A percentile compares a stretch with the other conserved stretches of the same genome.
Evolutionary conservation across 2,888 invertebrate species (phyloP).

Genomic region (Parnassius mnemosyne): DNA sequence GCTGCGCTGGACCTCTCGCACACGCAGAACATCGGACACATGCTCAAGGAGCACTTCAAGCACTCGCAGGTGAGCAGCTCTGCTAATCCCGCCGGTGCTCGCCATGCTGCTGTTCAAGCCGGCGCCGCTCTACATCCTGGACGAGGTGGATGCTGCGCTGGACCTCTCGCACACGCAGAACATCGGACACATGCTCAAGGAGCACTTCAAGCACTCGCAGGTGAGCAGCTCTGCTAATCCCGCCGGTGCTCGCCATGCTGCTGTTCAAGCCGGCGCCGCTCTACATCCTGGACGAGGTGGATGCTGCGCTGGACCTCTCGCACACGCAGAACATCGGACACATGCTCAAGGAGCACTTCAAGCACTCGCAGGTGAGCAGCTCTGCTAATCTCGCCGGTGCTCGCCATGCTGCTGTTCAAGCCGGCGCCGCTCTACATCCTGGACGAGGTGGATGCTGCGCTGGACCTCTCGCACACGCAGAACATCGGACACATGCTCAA

Average conservation of each 20-base stretch:
- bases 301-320: conserved; percentile 97
- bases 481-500: conserved; percentile 97
- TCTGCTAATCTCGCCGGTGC: conserved; percentile 90
- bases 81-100: background rate
- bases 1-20: conserved; percentile 48
- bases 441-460: conserved; percentile 99
- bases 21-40: conserved; percentile 84
- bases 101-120: conserved; percentile 89
- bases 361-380: conserved; percentile 87
- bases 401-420: conserved; percentile 97
- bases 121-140: conserved; percentile 99
- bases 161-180: conserved; percentile 98
- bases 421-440: conserved; percentile 99
- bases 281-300: conserved; percentile 99
- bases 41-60: conserved; percentile 91
- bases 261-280: conserved; percentile 98
- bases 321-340: conserved; percentile 99
- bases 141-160: conserved; percentile 99
- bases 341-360: conserved; percentile 95
- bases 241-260: background rate
- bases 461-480: conserved; percentile 97
- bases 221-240: conserved; percentile 50
- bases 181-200: conserved; percentile 94
- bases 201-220: conserved; percentile 93
- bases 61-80: conserved; percentile 75